Base-by-base conservation (phyloP, 2,113 vertebrate species). In the Smithornis capensis region DNA sequence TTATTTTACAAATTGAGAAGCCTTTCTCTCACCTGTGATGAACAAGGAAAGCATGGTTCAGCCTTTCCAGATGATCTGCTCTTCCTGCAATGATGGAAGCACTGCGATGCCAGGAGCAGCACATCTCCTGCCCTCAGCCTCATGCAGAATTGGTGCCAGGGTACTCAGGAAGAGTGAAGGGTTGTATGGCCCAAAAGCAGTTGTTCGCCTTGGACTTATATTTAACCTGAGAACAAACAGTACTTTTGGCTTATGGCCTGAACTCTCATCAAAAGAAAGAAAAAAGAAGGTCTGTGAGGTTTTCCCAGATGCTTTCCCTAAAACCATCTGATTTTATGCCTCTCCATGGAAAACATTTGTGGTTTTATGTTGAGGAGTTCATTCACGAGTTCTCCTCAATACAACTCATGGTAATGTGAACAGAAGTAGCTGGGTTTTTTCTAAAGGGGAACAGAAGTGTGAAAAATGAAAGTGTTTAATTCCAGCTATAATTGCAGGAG, bases 141-240 rank as follows among this genome's bases (percentile, higher is more conserved):
- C 10, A 2, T 0, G 0, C 24, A 65, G 21, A 83, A 81, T 29
- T 8, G 21, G 45, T 65, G 55, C 24, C 1, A 2, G 59, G 31
- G 29, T 63, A 8, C 44, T 21, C 6, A 1, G 53, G 49, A 37
- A 2, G 2, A 77, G 24, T 2, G 4, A 17, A 28, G 2, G 5
- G 7, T 67, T 80, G 6, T 14, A 53, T 60, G 15, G 25, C 33
- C 47, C 65, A 86, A 92, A 94, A 60, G 4, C 44, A 62, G 14
- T 50, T 14, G 6, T 27, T 38, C n/a, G n/a, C 64, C 28, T 40
- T 60, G 18, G 31, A 71, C 68, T 80, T 83, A 19, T 38, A 57
- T 76, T 86, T 86, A 94, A 75, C 49, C 75, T 78, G 87, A 94
- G 85, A 85, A 93, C 88, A 94, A 90, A 53, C 9, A 83, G 76